phyloP scores from a whole-genome alignment of 2,888 invertebrate species.

The Ischnura elegans region DNA sequence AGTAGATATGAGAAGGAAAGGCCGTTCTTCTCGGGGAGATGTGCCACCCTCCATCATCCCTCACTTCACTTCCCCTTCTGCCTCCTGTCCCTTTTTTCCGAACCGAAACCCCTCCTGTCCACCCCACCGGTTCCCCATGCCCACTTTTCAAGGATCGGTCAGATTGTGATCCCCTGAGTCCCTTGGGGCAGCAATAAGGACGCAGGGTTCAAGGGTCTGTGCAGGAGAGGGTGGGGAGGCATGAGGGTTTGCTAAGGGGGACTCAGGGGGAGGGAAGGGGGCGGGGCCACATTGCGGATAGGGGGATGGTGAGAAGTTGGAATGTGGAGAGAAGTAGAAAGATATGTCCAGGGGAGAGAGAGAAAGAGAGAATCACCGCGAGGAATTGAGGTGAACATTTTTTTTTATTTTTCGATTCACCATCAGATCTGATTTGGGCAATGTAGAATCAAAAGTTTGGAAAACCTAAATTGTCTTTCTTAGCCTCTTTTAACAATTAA shows the following conservation, averaged over 20 bases:
- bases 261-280: neutral
- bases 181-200: slow-evolving; percentile 45
- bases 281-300: no score
- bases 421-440: no score
- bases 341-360: neutral
- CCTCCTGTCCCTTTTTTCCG: neutral
- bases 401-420: no score
- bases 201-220: neutral
- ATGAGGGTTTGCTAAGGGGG: neutral
- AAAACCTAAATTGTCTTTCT: no score
- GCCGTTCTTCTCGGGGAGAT: neutral
- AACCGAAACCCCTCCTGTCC: neutral
- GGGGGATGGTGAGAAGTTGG: neutral
- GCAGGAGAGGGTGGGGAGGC: neutral
- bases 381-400: no score
- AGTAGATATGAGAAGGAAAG: neutral
- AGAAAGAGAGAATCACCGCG: neutral
- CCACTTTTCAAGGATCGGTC: slow-evolving; percentile 32
- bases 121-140: neutral
- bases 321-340: neutral
- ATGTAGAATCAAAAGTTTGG: no score
- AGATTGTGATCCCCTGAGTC: slow-evolving; percentile 29
- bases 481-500: no score
- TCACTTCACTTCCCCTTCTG: neutral
- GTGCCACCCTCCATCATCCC: neutral